Conservation (phyloP, 2,797 vertebrate genomes). For the Melanotaenia parkinsoni region DNA sequence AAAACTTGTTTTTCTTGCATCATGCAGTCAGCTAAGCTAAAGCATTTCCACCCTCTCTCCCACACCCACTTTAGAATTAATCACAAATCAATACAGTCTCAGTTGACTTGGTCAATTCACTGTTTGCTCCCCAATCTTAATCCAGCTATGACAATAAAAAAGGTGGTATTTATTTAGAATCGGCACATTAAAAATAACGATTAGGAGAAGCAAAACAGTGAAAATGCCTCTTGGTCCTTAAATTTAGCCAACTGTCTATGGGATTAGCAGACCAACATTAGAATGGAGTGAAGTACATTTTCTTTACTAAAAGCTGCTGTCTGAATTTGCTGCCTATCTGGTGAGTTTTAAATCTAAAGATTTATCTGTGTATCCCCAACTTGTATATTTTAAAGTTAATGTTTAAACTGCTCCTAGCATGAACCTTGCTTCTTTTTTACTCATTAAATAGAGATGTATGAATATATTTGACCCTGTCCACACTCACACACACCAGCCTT, state of each 20-base stretch:
- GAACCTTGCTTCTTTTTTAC: too few species aligned
- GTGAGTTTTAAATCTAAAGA: too few species aligned
- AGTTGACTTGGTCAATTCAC: slow-evolving; percentile 19
- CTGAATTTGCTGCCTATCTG: background rate
- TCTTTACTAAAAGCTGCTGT: background rate
- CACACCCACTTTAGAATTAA: slow-evolving; percentile 43
- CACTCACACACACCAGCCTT: too few species aligned
- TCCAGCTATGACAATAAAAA: background rate
- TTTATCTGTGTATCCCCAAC: too few species aligned
- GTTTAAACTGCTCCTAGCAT: too few species aligned
- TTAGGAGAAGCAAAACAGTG: background rate
- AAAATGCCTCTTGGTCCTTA: background rate
- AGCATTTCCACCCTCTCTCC: slow-evolving; percentile 24
- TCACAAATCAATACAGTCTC: slow-evolving; percentile 34
- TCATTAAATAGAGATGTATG: too few species aligned
- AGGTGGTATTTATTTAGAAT: background rate
- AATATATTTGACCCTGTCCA: too few species aligned
- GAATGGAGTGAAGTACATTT: background rate
- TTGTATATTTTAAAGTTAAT: too few species aligned
- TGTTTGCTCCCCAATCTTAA: background rate
- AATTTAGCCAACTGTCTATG: background rate
- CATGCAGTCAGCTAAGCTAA: slow-evolving; percentile 37
- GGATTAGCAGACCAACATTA: background rate
- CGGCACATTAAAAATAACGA: background rate
- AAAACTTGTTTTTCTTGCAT: slow-evolving; percentile 37